Conservation (phyloP, 2,113 vertebrate species). For the Embiotoca jacksoni region DNA sequence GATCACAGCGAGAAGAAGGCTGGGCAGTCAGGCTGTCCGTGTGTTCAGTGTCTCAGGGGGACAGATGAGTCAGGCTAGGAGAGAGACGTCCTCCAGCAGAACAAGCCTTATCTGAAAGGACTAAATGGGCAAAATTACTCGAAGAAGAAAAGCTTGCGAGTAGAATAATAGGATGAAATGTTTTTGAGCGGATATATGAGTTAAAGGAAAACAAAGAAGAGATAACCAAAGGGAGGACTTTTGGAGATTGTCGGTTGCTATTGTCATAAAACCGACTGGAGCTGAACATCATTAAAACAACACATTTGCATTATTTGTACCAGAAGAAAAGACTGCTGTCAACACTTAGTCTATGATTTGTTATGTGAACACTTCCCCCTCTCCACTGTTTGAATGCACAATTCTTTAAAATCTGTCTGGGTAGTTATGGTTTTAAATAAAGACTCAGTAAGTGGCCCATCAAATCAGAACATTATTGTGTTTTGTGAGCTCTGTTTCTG, state of each 20-base stretch:
- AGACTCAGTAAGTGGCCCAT: background rate
- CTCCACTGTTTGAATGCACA: background rate
- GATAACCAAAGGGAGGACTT: too few relatives aligned
- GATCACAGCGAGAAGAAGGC: slow-evolving; percentile 38
- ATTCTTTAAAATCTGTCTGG: background rate
- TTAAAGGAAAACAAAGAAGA: too few relatives aligned
- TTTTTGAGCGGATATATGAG: too few relatives aligned
- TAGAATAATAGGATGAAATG: too few relatives aligned
- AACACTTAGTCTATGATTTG: too few relatives aligned
- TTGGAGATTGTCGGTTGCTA: too few relatives aligned
- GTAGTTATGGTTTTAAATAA: slow-evolving; percentile 8
- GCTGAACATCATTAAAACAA: too few relatives aligned
- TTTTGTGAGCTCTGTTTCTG: too few relatives aligned
- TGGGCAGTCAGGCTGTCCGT: slow-evolving; percentile 57
- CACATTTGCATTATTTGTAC: too few relatives aligned
- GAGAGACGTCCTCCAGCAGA: slow-evolving; percentile 89
- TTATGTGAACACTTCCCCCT: too few relatives aligned
- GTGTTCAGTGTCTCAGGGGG: slow-evolving; percentile 89
- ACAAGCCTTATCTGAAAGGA: slow-evolving; percentile 88
- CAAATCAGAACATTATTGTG: background rate
- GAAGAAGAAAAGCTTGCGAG: background rate
- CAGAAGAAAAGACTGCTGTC: too few relatives aligned
- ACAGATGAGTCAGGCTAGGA: slow-evolving; percentile 74
- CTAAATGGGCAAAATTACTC: background rate
- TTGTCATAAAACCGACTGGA: too few relatives aligned